A percentile compares a stretch with the other conserved stretches of the same genome.
Evolutionary conservation across 2,113 vertebrate genomes (phyloP).

Genomic region (Brachirus orientalis): DNA sequence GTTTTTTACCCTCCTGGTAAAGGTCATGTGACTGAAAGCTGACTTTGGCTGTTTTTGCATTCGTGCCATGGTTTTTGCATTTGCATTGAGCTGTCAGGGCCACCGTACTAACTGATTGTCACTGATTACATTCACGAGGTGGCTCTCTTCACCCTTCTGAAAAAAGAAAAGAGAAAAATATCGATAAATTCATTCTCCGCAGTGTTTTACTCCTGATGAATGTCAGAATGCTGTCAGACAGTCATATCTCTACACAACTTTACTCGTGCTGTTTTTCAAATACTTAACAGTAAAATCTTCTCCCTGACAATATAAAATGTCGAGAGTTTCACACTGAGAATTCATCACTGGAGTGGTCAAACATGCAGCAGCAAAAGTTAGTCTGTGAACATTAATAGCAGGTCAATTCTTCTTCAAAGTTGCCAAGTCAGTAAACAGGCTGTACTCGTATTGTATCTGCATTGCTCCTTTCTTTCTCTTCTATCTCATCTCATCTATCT

Average conservation of each 20-base stretch:
- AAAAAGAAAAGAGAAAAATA: no score
- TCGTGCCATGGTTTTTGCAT: no score
- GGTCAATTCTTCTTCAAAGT: neutral
- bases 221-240: neutral
- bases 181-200: neutral
- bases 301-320: neutral
- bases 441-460: neutral
- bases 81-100: no score
- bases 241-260: neutral
- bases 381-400: neutral
- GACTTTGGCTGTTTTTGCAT: no score
- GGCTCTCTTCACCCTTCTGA: neutral
- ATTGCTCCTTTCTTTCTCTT: neutral
- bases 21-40: no score
- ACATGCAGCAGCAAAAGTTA: neutral
- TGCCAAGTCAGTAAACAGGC: neutral
- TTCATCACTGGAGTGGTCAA: neutral
- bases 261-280: neutral
- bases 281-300: neutral
- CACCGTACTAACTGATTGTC: neutral
- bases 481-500: conserved; percentile 7
- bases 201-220: conserved; percentile 5
- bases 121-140: neutral
- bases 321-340: neutral
- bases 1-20: no score